Base-by-base conservation (phyloP, 1,140 invertebrate genomes). In the Drosophila grimshawi region DNA sequence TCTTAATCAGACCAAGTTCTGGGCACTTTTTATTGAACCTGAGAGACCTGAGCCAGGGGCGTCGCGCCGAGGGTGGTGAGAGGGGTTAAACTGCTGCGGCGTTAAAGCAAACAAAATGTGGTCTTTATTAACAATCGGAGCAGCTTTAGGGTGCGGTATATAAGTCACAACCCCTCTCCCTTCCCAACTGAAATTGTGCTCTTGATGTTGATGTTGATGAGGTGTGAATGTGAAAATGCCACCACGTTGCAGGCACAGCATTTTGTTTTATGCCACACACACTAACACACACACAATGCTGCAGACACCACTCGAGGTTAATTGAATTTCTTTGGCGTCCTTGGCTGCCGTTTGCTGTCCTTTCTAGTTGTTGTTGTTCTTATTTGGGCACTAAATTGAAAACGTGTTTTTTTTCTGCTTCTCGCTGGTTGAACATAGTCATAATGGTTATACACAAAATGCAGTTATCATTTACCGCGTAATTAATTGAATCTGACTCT, bases 221-320 rank as follows among this genome's bases (percentile, higher is more conserved):
- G 85, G 85, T 89, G 85, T 89, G 86, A 85, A 89, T 80, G 85
- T 72, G 85, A 81, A 43, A 43, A 89, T 81, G 85, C 80, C 85
- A 86, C 79, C 83, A 68, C 77, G 72, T 55, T 41, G 73, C 6
- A 65, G 70, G 46, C 52, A 35, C 37, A 56, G 45, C 55, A 63
- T 48, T 83, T 86, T 88, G 83, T 86, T 78, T 83, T 78, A 88
- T 80, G 76, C 85, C 76, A 74, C 60, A n/a, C 39, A 39, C 37
- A 39, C 6, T 0, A 0, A 39, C 37, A 39, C 37, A 39, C 8
- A 41, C 39, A 81, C 80, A 72, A 69, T 71, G 70, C 60, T 60
- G 73, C 76, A 74, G 77, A 69, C 67, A 85, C 73, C 85, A 89
- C 85, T 89, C 79, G 86, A 89, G 81, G 67, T 89, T 89, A 89